These are phyloP conservation scores for Mesorhabditis belari DNA, from an alignment of 2,888 invertebrate species.

Conservation along the genomic window DNA sequence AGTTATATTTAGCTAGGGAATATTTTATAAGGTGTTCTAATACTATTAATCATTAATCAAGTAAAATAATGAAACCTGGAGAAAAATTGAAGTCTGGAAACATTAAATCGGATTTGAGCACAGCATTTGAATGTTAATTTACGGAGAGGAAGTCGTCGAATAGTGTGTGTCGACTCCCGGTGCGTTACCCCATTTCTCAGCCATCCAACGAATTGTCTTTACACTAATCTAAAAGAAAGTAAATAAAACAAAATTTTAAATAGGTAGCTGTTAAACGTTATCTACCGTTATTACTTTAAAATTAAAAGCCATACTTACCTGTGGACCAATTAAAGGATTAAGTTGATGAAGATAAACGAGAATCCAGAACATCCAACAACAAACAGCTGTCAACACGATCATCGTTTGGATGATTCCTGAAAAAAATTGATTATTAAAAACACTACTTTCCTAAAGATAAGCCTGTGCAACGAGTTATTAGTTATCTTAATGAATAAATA, in stretches of 20 bases:
- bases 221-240: constrained; percentile 22
- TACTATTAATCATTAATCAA: too few species aligned
- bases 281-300: not conserved
- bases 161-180: not conserved
- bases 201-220: constrained; percentile 51
- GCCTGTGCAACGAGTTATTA: too few species aligned
- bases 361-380: constrained; percentile 58
- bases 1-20: too few species aligned
- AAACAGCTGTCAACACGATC: constrained; percentile 56
- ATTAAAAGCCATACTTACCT: constrained; percentile 41
- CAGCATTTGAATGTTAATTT: too few species aligned
- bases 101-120: too few species aligned
- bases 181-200: constrained; percentile 46
- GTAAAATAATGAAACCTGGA: too few species aligned
- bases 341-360: constrained; percentile 57
- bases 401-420: constrained; percentile 57
- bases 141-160: too few species aligned
- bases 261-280: not conserved
- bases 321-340: constrained; percentile 58
- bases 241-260: not conserved
- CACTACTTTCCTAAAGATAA: too few species aligned
- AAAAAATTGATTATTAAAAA: constrained; percentile 9
- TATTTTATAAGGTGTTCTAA: too few species aligned
- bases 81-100: too few species aligned
- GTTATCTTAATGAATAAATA: not conserved